Evolutionary conservation across 2,113 vertebrate genomes (phyloP).

Genomic region (Amphilophus citrinellus): DNA sequence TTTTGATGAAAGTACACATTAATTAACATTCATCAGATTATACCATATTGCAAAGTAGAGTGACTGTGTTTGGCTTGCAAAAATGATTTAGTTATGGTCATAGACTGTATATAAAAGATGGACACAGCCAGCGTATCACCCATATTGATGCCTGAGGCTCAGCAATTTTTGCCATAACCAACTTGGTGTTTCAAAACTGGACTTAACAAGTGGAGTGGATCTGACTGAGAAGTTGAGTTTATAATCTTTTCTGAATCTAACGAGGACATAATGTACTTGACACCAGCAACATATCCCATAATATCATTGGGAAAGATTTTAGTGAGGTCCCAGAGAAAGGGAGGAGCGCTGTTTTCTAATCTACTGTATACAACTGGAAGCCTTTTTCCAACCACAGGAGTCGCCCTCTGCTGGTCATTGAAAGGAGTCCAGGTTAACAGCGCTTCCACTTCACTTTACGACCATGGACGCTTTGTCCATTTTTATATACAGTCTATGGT

Average conservation of each 20-base stretch:
- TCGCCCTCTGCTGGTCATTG: not conserved
- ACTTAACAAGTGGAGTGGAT: not conserved
- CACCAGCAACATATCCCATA: not conserved
- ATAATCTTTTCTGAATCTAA: not conserved
- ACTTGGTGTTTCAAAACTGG: not conserved
- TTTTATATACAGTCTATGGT: conserved; percentile 8
- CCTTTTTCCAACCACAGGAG: not conserved
- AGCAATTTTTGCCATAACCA: not conserved
- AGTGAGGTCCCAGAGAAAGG: not conserved
- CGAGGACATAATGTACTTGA: not conserved
- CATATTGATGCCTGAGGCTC: not conserved
- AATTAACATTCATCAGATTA: not conserved
- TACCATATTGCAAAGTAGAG: not conserved
- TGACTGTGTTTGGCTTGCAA: not conserved
- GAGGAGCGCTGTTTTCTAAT: not conserved
- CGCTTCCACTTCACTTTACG: not conserved
- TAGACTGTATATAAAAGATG: not conserved
- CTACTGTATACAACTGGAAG: not conserved
- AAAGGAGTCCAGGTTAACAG: not conserved
- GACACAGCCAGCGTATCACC: not conserved
- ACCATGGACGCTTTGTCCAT: not conserved
- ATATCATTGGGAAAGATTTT: not conserved
- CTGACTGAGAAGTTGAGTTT: not conserved
- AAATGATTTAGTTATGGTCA: not conserved
- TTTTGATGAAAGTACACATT: not conserved